Evolutionary conservation across 2,113 vertebrate genomes (phyloP), one percentile per base, ranked within the genome.

Genomic region (Elephantulus edwardii): DNA sequence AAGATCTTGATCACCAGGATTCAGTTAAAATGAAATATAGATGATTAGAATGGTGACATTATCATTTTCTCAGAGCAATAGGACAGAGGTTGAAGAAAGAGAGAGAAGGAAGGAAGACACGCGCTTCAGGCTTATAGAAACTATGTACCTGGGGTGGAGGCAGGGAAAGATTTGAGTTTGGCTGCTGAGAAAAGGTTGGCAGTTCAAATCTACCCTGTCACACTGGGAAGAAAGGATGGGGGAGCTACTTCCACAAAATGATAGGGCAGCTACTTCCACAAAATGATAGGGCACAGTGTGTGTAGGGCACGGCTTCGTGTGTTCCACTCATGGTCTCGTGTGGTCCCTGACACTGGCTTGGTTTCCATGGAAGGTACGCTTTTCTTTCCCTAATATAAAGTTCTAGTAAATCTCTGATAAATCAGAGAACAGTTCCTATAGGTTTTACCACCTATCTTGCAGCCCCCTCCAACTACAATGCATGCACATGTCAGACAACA

Each of bases 211-310:
- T 38, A 9, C 26, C 13, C 33, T n/a, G 64, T 19, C 7, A 22
- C n/a, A 38, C 8, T 17, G 17, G 35, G 35, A n/a, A n/a, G n/a
- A n/a, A n/a, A n/a, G n/a, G n/a, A n/a, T n/a, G n/a, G n/a, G n/a
- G n/a, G n/a, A n/a, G n/a, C n/a, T n/a, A n/a, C n/a, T n/a, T n/a
- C n/a, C n/a, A n/a, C n/a, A n/a, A n/a, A n/a, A n/a, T n/a, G n/a
- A n/a, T n/a, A n/a, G n/a, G n/a, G n/a, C n/a, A n/a, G n/a, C n/a
- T n/a, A 5, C 50, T 35, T 58, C 26, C 44, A 28, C 40, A 50
- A 13, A 42, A 13, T 0, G 50, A n/a, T 0, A n/a, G 35, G 48
- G 20, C 38, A 16, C n/a, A 19, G n/a, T n/a, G n/a, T n/a, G n/a
- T n/a, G n/a, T n/a, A n/a, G n/a, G n/a, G n/a, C n/a, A n/a, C n/a